Base-by-base conservation (phyloP, 92 coral and sea anemone species). In the Porites cylindrica region DNA sequence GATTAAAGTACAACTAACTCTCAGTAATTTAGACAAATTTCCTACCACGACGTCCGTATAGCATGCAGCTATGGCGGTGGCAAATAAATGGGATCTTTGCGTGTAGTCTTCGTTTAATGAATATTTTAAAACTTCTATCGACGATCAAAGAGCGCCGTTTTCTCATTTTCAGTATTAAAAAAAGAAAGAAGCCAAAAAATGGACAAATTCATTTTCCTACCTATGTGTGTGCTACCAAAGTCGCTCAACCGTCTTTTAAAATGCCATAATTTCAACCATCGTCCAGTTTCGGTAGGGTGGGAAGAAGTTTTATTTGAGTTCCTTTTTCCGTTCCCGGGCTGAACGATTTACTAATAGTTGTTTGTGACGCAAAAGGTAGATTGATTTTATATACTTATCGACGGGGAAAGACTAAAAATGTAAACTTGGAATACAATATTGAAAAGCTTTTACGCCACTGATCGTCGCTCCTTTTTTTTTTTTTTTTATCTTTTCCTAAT, bases 81-180 rank as follows among this genome's bases (percentile, higher is more conserved):
- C 47, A 70, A 70, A 56, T 70, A 54, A 29, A 56, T 82, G 86
- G 59, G 23, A 26, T 70, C 86, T 18, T 59, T 68, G 52, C 8
- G 86, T 47, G 78, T 70, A 26, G 20, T 70, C 78, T 58, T 43
- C 78, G 54, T 58, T 56, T 70, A 82, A 82, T 82, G 69, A 82
- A 82, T 82, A 82, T 82, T 82, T 82, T 20, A 70, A 38, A 56
- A 72, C 70, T 58, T 21, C 78, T 56, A 56, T 54, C 32, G n/a
- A 58, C 70, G 71, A 70, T 72, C 51, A 71, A 5, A 9, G 58
- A 82, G 26, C n/a, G 20, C 70, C 86, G 86, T 38, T 58, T 82
- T 82, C 47, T 51, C 21, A 23, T 38, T 8, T 68, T 23, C 38
- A 17, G 11, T 32, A 9, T 77, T 58, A 1, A 51, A 56, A 56